These are phyloP conservation scores for Ashinkailepas kermadecensis DNA, from an alignment of 2,888 invertebrate genomes.

Conservation along the genomic window DNA sequence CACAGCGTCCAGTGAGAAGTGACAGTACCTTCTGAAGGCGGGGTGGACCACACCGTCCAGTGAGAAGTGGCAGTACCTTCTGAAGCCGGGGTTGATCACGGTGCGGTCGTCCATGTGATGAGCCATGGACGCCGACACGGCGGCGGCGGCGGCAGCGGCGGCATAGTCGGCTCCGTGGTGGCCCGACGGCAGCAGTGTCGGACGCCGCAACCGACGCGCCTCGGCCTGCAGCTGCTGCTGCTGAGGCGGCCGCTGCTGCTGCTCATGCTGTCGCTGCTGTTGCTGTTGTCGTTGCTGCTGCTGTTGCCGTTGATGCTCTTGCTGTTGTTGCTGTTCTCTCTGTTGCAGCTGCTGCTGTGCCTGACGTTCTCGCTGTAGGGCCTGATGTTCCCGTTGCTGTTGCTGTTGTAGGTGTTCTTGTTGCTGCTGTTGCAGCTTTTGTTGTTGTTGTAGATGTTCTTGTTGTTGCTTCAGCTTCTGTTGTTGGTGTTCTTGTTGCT, in stretches of 20 bases:
- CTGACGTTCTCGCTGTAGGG: neutral
- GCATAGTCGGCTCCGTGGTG: slow-evolving; percentile 1
- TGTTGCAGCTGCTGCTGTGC: neutral
- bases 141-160: neutral
- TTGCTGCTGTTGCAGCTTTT: neutral
- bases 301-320: neutral
- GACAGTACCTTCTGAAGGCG: too few species aligned
- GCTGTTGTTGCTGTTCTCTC: neutral
- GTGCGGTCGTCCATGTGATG: neutral
- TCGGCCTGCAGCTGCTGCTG: neutral
- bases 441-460: neutral
- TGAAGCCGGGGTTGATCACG: neutral
- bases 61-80: neutral
- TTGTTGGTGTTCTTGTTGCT: neutral
- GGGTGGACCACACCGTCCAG: too few species aligned
- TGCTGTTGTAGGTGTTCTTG: neutral
- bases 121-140: neutral
- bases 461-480: neutral
- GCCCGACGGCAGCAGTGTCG: neutral
- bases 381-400: neutral
- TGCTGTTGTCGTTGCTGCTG: neutral
- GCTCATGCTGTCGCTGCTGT: neutral
- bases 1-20: too few species aligned
- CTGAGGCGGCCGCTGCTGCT: neutral
- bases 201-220: neutral